Conservation (phyloP, 2,113 vertebrate genomes). For the Plestiodon gilberti region DNA sequence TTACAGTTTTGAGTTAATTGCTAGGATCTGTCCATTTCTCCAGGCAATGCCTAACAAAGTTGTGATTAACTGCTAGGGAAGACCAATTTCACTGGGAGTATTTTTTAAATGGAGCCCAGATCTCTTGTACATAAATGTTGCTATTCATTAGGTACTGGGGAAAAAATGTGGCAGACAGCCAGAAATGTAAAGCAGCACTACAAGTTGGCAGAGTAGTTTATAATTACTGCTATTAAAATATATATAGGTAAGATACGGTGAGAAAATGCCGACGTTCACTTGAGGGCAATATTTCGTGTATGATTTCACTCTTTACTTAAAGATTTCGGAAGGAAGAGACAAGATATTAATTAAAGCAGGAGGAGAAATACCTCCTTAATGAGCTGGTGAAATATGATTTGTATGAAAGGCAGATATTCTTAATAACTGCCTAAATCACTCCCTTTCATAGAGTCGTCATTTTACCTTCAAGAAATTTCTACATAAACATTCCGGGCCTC, state of each 20-base stretch:
- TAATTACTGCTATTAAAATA: conserved; percentile 83
- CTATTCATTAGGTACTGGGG: conserved; percentile 76
- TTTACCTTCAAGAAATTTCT: conserved; percentile 53
- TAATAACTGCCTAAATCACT: conserved; percentile 54
- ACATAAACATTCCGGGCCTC: conserved; percentile 45
- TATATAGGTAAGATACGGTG: conserved; percentile 70
- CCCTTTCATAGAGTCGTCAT: conserved; percentile 38
- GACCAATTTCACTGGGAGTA: conserved; percentile 71
- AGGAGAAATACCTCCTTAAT: conserved; percentile 76
- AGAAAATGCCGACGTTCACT: conserved; percentile 68
- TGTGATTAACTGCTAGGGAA: conserved; percentile 71
- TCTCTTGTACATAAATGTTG: conserved; percentile 66
- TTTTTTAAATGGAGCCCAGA: conserved; percentile 71
- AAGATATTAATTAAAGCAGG: conserved; percentile 79
- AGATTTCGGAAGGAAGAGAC: conserved; percentile 75
- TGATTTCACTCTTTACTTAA: conserved; percentile 79
- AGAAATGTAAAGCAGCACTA: conserved; percentile 78
- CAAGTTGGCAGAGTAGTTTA: conserved; percentile 79
- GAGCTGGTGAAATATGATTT: conserved; percentile 77
- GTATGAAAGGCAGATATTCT: conserved; percentile 68
- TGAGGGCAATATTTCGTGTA: conserved; percentile 72
- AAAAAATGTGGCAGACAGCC: conserved; percentile 67
- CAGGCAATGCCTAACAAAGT: conserved; percentile 64
- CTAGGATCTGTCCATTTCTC: conserved; percentile 65
- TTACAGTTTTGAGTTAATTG: conserved; percentile 73